These are phyloP conservation scores for Oxytorus armatus DNA, from an alignment of 2,888 invertebrate species.

Conservation along the genomic window DNA sequence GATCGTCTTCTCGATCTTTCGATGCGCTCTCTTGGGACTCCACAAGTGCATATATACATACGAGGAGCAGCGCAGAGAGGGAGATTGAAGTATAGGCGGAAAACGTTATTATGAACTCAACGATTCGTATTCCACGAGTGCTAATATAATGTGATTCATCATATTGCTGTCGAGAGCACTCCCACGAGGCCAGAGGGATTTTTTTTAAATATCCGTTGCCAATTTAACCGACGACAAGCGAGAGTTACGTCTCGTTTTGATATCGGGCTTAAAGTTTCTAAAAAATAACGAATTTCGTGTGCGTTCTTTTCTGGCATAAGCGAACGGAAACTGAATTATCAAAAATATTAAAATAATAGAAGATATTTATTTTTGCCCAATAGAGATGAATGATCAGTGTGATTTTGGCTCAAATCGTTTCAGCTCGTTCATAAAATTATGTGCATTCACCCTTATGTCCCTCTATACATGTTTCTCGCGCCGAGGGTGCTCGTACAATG, in stretches of 20 bases:
- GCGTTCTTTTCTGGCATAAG: too few species aligned
- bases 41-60: not conserved
- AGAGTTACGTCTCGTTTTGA: slow-evolving; percentile 4
- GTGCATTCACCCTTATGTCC: not conserved
- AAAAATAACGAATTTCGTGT: too few species aligned
- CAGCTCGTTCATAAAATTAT: slow-evolving; percentile 32
- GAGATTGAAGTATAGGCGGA: not conserved
- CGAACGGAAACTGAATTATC: too few species aligned
- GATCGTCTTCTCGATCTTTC: slow-evolving; percentile 25
- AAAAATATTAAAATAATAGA: too few species aligned
- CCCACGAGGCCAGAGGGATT: not conserved
- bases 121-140: slow-evolving; percentile 40
- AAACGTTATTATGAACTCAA: slow-evolving; percentile 37
- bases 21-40: slow-evolving; percentile 8
- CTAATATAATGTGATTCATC: slow-evolving; percentile 40
- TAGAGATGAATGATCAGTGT: too few species aligned
- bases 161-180: slow-evolving; percentile 25
- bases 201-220: not conserved
- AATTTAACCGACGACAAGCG: not conserved
- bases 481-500: not conserved
- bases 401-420: not conserved
- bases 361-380: too few species aligned
- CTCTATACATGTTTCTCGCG: not conserved
- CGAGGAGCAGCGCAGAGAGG: not conserved
- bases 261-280: not conserved